These are phyloP conservation scores for Stenodera caucasica DNA, from an alignment of 2,888 invertebrate species.

Conservation along the genomic window DNA sequence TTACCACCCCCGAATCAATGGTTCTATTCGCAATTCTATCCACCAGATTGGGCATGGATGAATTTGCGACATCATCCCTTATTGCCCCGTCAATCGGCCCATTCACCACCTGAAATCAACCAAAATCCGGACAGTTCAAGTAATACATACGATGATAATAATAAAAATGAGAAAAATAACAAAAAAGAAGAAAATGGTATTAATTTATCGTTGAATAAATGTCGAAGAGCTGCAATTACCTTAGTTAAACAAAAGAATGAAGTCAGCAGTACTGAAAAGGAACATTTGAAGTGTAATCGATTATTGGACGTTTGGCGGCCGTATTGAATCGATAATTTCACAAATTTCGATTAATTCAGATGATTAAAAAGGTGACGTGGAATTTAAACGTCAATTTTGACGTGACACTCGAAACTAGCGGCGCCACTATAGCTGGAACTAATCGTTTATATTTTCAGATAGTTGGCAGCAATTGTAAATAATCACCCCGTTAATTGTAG, in stretches of 20 bases:
- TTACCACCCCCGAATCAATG: conserved; percentile 77
- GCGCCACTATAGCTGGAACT: too few species aligned
- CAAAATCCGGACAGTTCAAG: conserved; percentile 45
- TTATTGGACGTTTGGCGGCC: conserved; percentile 79
- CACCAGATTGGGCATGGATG: conserved; percentile 72
- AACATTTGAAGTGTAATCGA: conserved; percentile 52
- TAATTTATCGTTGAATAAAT: conserved; percentile 50
- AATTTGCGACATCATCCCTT: conserved; percentile 53
- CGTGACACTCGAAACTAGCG: too few species aligned
- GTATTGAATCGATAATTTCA: conserved; percentile 56
- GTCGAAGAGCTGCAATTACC: conserved; percentile 51
- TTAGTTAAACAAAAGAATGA: conserved; percentile 53
- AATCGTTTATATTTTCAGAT: too few species aligned
- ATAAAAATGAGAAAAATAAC: conserved; percentile 24
- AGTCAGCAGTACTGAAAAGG: conserved; percentile 52
- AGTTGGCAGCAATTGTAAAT: neutral
- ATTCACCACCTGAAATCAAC: conserved; percentile 35
- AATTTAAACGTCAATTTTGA: too few species aligned
- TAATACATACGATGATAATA: conserved; percentile 29
- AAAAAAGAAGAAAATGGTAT: conserved; percentile 45
- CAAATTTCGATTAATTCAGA: neutral
- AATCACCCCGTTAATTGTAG: too few species aligned
- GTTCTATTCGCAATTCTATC: conserved; percentile 77
- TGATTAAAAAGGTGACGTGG: too few species aligned
- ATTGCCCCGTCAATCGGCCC: conserved; percentile 26